Evolutionary conservation across 2,797 vertebrate genomes (phyloP), one percentile per base, ranked within the genome.

Genomic region (Tragopan temminckii): DNA sequence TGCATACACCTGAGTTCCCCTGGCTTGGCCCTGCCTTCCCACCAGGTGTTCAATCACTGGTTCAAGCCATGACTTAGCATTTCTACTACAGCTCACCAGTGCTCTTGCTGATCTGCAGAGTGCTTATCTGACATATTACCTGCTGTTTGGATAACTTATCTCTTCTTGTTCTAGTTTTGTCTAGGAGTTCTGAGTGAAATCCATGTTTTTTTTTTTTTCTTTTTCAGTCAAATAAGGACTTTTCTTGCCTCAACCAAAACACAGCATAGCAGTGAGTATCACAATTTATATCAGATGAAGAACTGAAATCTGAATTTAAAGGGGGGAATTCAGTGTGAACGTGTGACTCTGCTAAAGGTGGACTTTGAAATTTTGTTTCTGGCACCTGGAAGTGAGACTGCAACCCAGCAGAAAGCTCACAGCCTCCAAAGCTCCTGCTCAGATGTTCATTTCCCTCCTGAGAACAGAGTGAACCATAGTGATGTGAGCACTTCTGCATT

Each of bases 241-340:
- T 72, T 58, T 43, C 62, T 78, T 27, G 29, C 27, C 52, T 33
- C 45, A 62, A 9, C 23, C 3, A 16, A 38, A 53, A 27, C 27
- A 23, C 20, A 35, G 13, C 3, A 0, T 0, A 19, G 29, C 21
- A 29, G 35, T 18, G 62, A 20, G 17, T 5, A 21, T 5, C 5
- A 33, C 5, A 24, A 3, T n/a, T 43, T 17, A 3, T 25, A 23
- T 7, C 50, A 31, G 31, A 19, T 9, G n/a, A 55, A 29, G 31
- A 80, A 24, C 24, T 35, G 42, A 7, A 11, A 36, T 84, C 45
- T 52, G 80, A 76, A 57, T 18, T 7, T 13, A 13, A 42, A 58
- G 12, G 8, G 7, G 20, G 13, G 29, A 52, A 67, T 71, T 76
- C 11, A 45, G 15, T 15, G 18, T 45, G 53, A 62, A 29, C 27